Evolutionary conservation across 2,888 invertebrate species (phyloP), one percentile per base, ranked within the genome.

Genomic region (Trisateles emortualis): DNA sequence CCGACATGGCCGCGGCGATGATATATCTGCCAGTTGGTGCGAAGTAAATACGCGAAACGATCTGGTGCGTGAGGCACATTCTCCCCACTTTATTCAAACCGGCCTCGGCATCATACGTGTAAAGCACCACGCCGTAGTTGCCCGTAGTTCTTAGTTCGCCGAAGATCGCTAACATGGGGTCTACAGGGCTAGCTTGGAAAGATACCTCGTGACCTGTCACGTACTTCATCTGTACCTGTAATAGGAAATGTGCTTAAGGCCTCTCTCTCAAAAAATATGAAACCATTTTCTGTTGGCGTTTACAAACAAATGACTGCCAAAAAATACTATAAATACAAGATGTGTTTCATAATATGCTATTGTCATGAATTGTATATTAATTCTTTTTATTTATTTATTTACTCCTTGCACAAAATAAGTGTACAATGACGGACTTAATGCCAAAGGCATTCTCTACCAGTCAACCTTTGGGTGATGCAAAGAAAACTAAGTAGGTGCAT

Each of bases 51-150:
- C 74, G 75, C 9, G 91, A 87, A 22, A 93, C 87, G 9, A 86
- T 80, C 79, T 93, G 90, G 46, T 90, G 83, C 6, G 93, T 93
- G 24, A 93, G 81, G 48, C 89, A 83, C 77, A 78, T 74, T 40
- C 49, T 62, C 38, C 67, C 64, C 1, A 74, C 74, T 14, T 64
- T 69, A 35, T 35, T 19, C 33, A 84, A 50, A 0, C 62, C 69
- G 0, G 30, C 13, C 0, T 51, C 52, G 0, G 67, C 44, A 1
- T 43, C 11, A 52, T 73, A 84, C 1, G 58, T 62, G 53, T 76
- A 61, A 6, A 91, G 56, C 0, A 71, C 76, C 48, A 92, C 54
- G 3, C 92, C 92, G 56, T 89, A 90, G 72, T 87, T 89, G 2
- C 46, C 16, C 0, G 72, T 72, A 26, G 26, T 8, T 26, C 9